These are phyloP conservation scores for Cinara cedri DNA, from an alignment of 2,888 invertebrate genomes.

Conservation along the genomic window DNA sequence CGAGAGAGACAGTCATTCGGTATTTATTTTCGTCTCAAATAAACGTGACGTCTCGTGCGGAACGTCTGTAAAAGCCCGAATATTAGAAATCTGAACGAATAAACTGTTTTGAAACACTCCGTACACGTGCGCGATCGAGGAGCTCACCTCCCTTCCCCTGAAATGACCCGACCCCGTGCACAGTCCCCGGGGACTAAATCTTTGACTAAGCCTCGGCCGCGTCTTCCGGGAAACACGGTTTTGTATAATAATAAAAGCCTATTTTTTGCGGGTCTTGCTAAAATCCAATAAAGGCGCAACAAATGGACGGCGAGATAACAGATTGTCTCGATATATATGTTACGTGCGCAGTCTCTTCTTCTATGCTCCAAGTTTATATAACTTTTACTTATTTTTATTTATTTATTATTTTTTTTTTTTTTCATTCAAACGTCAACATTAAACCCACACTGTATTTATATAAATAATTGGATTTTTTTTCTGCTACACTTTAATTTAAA, in stretches of 20 bases:
- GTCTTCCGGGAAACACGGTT: background rate
- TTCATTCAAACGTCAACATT: conserved; percentile 8
- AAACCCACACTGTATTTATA: background rate
- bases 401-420: background rate
- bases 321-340: conserved; percentile 26
- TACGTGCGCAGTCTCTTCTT: background rate
- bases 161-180: background rate
- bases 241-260: background rate
- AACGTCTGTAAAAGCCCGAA: no score
- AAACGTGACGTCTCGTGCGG: no score
- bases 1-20: no score
- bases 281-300: conserved; percentile 49
- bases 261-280: background rate
- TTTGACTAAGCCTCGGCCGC: background rate
- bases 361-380: background rate
- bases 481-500: background rate
- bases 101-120: no score
- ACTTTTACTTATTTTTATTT: background rate
- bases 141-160: background rate
- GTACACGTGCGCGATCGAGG: background rate
- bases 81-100: no score
- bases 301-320: conserved; percentile 33
- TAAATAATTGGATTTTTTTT: background rate
- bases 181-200: background rate
- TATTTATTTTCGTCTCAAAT: no score